phyloP scores from a whole-genome alignment of 2,888 invertebrate genomes.

The Athrips mouffetella region DNA sequence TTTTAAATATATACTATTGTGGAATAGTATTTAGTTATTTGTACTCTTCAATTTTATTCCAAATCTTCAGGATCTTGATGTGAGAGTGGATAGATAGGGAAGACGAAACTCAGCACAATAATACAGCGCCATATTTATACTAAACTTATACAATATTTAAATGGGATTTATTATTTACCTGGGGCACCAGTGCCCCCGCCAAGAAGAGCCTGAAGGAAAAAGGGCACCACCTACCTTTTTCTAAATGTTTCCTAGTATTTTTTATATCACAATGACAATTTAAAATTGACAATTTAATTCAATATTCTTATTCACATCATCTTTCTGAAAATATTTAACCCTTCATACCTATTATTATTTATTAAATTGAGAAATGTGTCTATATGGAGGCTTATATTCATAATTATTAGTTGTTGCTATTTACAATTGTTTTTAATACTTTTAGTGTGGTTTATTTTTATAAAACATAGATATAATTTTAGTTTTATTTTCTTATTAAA shows the following conservation, averaged over 20 bases:
- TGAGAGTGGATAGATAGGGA: conserved; percentile 12
- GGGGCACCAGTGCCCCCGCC: no score
- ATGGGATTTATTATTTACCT: no score
- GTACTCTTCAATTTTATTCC: conserved; percentile 45
- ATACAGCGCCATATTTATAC: neutral
- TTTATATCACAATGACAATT: no score
- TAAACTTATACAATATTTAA: neutral
- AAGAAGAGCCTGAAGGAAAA: no score
- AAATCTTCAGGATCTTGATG: conserved; percentile 13
- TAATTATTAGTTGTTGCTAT: conserved; percentile 66
- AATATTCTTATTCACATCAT: conserved; percentile 2
- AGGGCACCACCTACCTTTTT: no score
- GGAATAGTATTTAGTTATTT: conserved; percentile 29
- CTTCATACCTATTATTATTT: conserved; percentile 37
- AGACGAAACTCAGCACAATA: neutral
- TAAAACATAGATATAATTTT: conserved; percentile 7
- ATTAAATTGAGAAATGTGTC: conserved; percentile 44
- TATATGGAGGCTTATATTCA: conserved; percentile 63
- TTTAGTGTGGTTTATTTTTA: conserved; percentile 52
- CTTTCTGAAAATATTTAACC: conserved; percentile 22
- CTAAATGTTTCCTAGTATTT: no score
- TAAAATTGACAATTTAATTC: no score
- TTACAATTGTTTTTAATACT: conserved; percentile 68
- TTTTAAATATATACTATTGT: conserved; percentile 20
- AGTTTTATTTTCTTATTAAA: conserved; percentile 6